Evolutionary conservation across 2,888 invertebrate species (phyloP), one percentile per base, ranked within the genome.

Genomic region (Ischnus inquisitorius): DNA sequence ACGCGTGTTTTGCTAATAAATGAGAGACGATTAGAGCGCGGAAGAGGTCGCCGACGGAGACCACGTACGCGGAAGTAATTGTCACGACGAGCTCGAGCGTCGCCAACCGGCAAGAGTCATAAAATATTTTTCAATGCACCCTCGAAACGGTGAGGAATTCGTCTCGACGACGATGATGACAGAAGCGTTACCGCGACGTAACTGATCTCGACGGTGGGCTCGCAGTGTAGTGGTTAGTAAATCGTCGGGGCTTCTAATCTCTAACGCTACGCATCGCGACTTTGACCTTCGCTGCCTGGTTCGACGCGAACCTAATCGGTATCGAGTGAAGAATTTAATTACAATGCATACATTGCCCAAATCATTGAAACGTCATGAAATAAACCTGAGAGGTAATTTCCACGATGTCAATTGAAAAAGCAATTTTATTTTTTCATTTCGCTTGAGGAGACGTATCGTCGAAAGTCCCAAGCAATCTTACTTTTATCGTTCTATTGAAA

Each of bases 231-330:
- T 22, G n/a, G 71, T 64, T 22, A 12, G 51, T 60, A 74, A 76
- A 76, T 71, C 54, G 41, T 57, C 51, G 72, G 79, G 72, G 83
- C 79, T 83, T 83, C 62, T 76, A 83, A 79, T 79, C 71, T 51
- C 16, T 41, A 60, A 65, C 60, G 34, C 67, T 83, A 76, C 67
- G 76, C 68, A 67, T 77, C 43, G 60, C 43, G 75, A 75, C 79
- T 60, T 72, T 41, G 43, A 54, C 46, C 60, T 64, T 76, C 65
- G 14, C 75, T 83, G 65, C 65, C 79, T 43, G 75, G 69, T 65
- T 60, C 25, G 3, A 34, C 1, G 34, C 4, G 39, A 2, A 60
- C 28, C 28, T 34, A 67, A 16, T 6, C 46, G 46, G 34, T 46
- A 34, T 43, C 43, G 12, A 1, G 25, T 16, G 10, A 14, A 12